These are phyloP conservation scores for Psittacus erithacus DNA, from an alignment of 2,113 vertebrate genomes.

Conservation along the genomic window DNA sequence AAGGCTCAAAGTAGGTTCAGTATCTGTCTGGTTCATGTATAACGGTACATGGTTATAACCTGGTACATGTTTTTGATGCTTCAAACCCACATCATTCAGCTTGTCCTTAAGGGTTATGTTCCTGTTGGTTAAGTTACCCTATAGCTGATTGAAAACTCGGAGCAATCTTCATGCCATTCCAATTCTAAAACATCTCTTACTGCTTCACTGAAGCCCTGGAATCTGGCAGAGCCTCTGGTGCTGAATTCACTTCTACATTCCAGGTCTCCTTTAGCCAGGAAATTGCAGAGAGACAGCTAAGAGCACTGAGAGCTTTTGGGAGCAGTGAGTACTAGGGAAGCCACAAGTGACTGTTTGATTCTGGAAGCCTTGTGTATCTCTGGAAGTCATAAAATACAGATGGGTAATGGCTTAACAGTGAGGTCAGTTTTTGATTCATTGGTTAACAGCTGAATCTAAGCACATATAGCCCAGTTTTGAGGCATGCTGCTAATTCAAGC, in stretches of 20 bases:
- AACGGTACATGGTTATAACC: not conserved
- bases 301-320: not conserved
- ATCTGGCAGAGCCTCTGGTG: slow-evolving; percentile 51
- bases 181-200: slow-evolving; percentile 38
- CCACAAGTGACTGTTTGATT: slow-evolving; percentile 20
- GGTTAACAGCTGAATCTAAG: not conserved
- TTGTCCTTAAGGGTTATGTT: not conserved
- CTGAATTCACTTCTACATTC: slow-evolving; percentile 54
- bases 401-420: slow-evolving; percentile 19
- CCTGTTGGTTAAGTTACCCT: not conserved
- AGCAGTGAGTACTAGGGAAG: slow-evolving; percentile 13
- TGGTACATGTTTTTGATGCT: not conserved
- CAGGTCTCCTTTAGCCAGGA: slow-evolving; percentile 50
- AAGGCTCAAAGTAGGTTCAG: not conserved
- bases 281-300: slow-evolving; percentile 33
- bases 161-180: not conserved
- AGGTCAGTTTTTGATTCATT: slow-evolving; percentile 38
- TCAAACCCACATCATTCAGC: not conserved
- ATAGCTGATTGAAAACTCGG: not conserved
- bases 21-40: not conserved
- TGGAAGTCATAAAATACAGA: slow-evolving; percentile 63
- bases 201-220: slow-evolving; percentile 46
- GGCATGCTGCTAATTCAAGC: not conserved
- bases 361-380: slow-evolving; percentile 23
- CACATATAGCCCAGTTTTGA: not conserved